phyloP scores from a whole-genome alignment of 2,113 vertebrate species.

The Amazona vittata region DNA sequence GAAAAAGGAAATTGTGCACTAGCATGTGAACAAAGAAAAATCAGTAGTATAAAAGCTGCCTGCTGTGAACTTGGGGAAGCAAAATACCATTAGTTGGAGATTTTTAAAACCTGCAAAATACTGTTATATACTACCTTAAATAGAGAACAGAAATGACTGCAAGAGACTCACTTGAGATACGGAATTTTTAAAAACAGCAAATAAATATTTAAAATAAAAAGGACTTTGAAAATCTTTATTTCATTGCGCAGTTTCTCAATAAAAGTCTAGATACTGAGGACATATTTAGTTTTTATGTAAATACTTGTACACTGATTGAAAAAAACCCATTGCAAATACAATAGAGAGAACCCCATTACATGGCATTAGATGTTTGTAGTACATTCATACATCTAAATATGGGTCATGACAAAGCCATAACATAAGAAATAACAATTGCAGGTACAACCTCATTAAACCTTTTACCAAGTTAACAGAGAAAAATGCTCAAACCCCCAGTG shows the following conservation, averaged over 20 bases:
- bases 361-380: not conserved
- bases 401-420: conserved; percentile 25
- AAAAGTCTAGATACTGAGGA: not conserved
- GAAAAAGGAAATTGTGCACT: not conserved
- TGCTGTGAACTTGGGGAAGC: not conserved
- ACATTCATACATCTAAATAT: conserved; percentile 42
- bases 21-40: not conserved
- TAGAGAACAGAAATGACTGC: not conserved
- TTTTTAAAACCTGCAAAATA: conserved; percentile 11
- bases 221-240: conserved; percentile 6
- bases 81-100: conserved; percentile 16
- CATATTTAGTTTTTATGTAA: conserved; percentile 35
- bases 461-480: conserved; percentile 32
- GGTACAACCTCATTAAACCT: conserved; percentile 43
- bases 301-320: conserved; percentile 14
- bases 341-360: not conserved
- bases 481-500: not conserved
- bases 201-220: conserved; percentile 29
- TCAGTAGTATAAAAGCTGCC: not conserved
- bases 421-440: conserved; percentile 35
- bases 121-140: not conserved
- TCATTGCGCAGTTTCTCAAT: not conserved
- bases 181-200: not conserved
- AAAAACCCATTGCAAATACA: conserved; percentile 27
- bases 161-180: not conserved